These are phyloP conservation scores for Parochlus steinenii DNA, from an alignment of 2,888 invertebrate genomes.

Conservation along the genomic window DNA sequence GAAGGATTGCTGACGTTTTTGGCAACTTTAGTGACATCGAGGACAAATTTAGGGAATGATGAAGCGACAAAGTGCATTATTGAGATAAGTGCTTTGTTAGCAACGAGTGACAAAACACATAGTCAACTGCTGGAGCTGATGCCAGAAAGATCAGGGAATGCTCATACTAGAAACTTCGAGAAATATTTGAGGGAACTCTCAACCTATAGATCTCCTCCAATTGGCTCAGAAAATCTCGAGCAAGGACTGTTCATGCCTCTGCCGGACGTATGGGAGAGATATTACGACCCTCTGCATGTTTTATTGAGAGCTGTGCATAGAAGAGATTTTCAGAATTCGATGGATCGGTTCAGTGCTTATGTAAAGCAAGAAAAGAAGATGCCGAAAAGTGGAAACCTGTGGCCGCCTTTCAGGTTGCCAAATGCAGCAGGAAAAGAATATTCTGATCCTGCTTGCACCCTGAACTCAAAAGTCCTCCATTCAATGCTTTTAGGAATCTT, in stretches of 20 bases:
- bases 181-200: slow-evolving; percentile 68
- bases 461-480: slow-evolving; percentile 28
- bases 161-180: slow-evolving; percentile 78
- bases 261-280: slow-evolving; percentile 73
- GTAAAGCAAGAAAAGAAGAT: slow-evolving; percentile 43
- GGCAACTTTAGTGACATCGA: slow-evolving; percentile 69
- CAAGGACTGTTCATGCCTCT: slow-evolving; percentile 81
- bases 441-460: slow-evolving; percentile 40
- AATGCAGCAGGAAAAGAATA: slow-evolving; percentile 43
- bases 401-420: slow-evolving; percentile 72
- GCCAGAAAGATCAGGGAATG: slow-evolving; percentile 91
- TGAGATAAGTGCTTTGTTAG: slow-evolving; percentile 85
- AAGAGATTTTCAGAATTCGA: slow-evolving; percentile 82
- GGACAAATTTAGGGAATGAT: slow-evolving; percentile 61
- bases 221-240: slow-evolving; percentile 59
- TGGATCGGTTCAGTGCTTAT: slow-evolving; percentile 81
- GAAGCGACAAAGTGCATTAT: slow-evolving; percentile 53
- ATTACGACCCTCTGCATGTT: slow-evolving; percentile 90
- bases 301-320: slow-evolving; percentile 78
- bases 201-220: slow-evolving; percentile 66
- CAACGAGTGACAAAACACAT: slow-evolving; percentile 90
- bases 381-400: slow-evolving; percentile 40
- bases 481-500: slow-evolving; percentile 58
- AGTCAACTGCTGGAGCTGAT: slow-evolving; percentile 87
- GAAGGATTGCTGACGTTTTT: slow-evolving; percentile 86